phyloP scores from a whole-genome alignment of 2,797 vertebrate species.

The Macrochelys suwanniensis region DNA sequence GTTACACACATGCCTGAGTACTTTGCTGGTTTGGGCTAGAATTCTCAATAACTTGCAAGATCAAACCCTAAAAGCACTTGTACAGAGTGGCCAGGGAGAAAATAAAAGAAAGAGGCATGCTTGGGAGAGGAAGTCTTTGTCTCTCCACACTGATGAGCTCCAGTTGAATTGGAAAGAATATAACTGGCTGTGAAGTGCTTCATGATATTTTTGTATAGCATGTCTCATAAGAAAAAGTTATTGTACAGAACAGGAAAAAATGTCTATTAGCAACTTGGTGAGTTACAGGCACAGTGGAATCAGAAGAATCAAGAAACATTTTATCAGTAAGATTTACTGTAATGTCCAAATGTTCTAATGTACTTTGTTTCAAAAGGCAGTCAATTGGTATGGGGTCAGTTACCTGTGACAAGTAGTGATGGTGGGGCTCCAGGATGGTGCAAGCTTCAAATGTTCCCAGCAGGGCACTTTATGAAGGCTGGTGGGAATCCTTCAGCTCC shows the following conservation, averaged over 20 bases:
- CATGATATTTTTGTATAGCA: background rate
- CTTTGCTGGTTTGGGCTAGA: background rate
- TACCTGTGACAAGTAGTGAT: background rate
- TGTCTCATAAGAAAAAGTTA: background rate
- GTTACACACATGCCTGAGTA: background rate
- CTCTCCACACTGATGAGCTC: background rate
- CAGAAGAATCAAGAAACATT: background rate
- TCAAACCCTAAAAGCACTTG: background rate
- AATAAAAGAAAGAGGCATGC: background rate
- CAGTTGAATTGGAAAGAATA: background rate
- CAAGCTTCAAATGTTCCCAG: background rate
- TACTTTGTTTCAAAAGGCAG: background rate
- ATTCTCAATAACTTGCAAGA: background rate
- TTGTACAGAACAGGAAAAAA: background rate
- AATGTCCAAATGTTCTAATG: background rate
- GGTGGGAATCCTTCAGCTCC: background rate
- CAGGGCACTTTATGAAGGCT: background rate
- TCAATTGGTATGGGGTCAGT: background rate
- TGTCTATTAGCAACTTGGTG: background rate
- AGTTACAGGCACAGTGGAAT: background rate
- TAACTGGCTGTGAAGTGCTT: background rate
- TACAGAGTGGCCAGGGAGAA: background rate
- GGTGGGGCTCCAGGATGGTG: background rate
- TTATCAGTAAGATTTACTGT: background rate
- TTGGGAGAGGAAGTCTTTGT: background rate